Evolutionary conservation across 2,888 invertebrate genomes (phyloP).

Genomic region (Dryobotodes eremita): DNA sequence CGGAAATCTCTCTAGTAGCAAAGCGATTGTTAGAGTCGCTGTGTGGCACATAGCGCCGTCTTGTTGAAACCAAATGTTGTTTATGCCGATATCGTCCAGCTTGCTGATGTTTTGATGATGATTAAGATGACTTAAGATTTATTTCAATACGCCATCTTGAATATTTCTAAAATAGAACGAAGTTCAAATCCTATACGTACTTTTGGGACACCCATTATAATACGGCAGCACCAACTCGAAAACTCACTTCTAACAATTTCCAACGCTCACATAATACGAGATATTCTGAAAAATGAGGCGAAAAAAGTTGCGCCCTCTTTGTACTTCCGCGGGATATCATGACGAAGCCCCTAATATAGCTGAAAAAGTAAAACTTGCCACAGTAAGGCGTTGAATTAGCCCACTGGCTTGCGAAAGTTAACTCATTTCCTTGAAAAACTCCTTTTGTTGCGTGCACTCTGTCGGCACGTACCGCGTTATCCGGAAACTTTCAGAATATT

Average conservation of each 20-base stretch:
- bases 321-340: constrained; percentile 53
- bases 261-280: constrained; percentile 50
- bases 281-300: constrained; percentile 56
- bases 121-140: no score
- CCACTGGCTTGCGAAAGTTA: constrained; percentile 80
- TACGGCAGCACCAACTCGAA: constrained; percentile 39
- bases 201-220: neutral
- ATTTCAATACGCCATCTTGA: no score
- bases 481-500: constrained; percentile 79
- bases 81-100: no score
- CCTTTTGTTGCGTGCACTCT: constrained; percentile 79
- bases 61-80: no score
- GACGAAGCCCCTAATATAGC: constrained; percentile 62
- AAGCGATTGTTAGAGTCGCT: no score
- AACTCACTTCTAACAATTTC: constrained; percentile 52
- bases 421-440: constrained; percentile 87
- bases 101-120: no score
- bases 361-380: constrained; percentile 67
- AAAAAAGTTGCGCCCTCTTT: constrained; percentile 46
- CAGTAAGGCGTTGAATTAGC: constrained; percentile 74
- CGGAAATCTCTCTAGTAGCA: no score
- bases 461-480: constrained; percentile 79
- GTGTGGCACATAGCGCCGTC: no score
- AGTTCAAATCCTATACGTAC: no score
- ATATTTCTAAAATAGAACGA: no score